Base-by-base conservation (phyloP, 2,888 invertebrate species). In the Aquatica leii region DNA sequence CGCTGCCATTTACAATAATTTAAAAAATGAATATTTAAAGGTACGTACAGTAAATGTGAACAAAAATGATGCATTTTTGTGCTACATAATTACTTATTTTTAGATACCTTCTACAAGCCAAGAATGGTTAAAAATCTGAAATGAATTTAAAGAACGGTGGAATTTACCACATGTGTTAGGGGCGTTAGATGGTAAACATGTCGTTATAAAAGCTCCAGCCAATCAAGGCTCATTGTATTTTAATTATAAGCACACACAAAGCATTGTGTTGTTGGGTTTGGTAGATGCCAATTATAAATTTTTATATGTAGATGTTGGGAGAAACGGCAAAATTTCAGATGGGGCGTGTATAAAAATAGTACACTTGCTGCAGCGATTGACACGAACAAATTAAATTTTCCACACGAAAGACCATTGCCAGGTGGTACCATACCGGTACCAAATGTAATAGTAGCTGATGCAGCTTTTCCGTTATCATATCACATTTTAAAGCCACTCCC, bases 111-210 rank as follows among this genome's bases (percentile, higher is more conserved):
- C 17, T 14, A 62, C 43, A 18, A 35, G 35, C 18, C 24, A 18
- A 51, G 62, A 57, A 21, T 62, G 62, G 58, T 11, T 20, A 24
- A 31, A 46, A 24, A 52, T 62, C 11, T 20, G 57, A 20, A 21
- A 62, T 14, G 53, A 46, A 11, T 65, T 65, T 57, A 9, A 58
- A 24, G 41, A 35, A 18, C 4, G 50, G 21, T 74, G 74, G 72
- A 66, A 73, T 62, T 65, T 69, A 37, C 74, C 73, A 34, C 65
- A 75, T 65, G 65, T 69, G 40, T 18, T 73, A 20, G 69, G 70
- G 2, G 68, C 70, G 12, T 12, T 71, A 18, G 70, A 70, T 68
- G 70, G 73, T 6, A 72, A 74, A 62, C 73, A 75, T 61, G 62
- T 73, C 18, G 24, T 15, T 14, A 49, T 61, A n/a, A 52, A 51